These are phyloP conservation scores for Gopherus flavomarginatus DNA, from an alignment of 2,113 vertebrate genomes.

Conservation along the genomic window DNA sequence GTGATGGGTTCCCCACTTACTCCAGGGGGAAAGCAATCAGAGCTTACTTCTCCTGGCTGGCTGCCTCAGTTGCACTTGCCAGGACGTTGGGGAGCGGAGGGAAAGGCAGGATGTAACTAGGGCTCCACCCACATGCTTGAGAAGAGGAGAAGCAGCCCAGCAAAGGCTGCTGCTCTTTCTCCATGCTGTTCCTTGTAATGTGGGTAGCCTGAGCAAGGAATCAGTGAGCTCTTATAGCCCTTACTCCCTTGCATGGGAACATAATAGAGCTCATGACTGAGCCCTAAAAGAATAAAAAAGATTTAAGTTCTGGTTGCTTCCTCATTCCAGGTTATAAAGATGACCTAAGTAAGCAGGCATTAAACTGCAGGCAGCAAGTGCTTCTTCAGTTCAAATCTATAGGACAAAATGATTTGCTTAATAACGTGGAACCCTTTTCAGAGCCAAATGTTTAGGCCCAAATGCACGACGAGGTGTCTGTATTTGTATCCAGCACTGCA, in stretches of 20 bases:
- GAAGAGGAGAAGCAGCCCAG: not conserved
- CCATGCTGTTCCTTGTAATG: not conserved
- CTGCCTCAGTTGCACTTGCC: not conserved
- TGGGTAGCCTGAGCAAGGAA: not conserved
- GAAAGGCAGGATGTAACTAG: not conserved
- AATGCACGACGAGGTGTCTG: too few species aligned
- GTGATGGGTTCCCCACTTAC: not conserved
- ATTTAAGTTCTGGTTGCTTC: not conserved
- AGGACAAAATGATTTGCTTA: not conserved
- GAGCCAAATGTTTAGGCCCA: not conserved
- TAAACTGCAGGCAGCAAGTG: rapidly evolving
- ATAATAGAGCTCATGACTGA: not conserved
- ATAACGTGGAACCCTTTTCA: not conserved
- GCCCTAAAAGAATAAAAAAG: not conserved
- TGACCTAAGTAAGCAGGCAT: not conserved
- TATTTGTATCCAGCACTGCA: not conserved
- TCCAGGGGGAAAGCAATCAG: rapidly evolving
- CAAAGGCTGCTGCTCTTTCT: not conserved
- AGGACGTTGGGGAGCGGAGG: not conserved
- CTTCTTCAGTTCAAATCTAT: not conserved
- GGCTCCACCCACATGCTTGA: not conserved
- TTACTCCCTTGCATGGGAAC: not conserved
- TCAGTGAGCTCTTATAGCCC: not conserved
- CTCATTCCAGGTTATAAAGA: not conserved
- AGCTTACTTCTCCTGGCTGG: not conserved